These are phyloP conservation scores for Oligia fasciuncula DNA, from an alignment of 2,888 invertebrate genomes.

Conservation along the genomic window DNA sequence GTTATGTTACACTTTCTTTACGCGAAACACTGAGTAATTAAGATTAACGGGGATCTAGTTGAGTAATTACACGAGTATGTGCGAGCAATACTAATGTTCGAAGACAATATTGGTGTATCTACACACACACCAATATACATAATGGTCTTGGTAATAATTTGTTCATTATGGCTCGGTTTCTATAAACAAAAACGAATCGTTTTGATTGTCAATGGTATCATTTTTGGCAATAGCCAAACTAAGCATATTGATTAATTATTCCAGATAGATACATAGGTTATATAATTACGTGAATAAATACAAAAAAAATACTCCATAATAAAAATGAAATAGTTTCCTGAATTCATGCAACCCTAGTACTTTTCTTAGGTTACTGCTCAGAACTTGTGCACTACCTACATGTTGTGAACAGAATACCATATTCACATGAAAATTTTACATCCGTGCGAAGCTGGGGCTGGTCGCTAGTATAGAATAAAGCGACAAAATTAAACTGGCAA, in stretches of 20 bases:
- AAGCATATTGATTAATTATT: too few relatives aligned
- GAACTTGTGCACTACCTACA: neutral
- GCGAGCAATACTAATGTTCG: slow-evolving; percentile 2
- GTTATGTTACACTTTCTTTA: slow-evolving; percentile 44
- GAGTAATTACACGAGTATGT: slow-evolving; percentile 42
- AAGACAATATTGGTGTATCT: neutral
- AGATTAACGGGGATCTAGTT: slow-evolving; percentile 45
- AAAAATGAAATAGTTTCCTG: neutral
- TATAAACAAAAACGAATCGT: too few relatives aligned
- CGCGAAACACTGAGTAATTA: slow-evolving; percentile 36
- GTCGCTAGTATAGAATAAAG: too few relatives aligned
- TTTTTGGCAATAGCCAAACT: too few relatives aligned
- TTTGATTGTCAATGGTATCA: too few relatives aligned
- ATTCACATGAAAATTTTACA: too few relatives aligned
- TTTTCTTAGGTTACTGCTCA: neutral
- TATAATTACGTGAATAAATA: too few relatives aligned
- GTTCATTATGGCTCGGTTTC: too few relatives aligned
- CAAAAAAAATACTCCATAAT: neutral
- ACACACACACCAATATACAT: neutral
- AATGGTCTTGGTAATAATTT: too few relatives aligned
- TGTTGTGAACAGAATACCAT: neutral
- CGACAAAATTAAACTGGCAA: neutral
- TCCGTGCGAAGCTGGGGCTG: too few relatives aligned
- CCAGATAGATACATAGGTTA: too few relatives aligned
- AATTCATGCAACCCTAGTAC: neutral